Base-by-base conservation (phyloP, 2,797 vertebrate species). In the Chrosomus eos region DNA sequence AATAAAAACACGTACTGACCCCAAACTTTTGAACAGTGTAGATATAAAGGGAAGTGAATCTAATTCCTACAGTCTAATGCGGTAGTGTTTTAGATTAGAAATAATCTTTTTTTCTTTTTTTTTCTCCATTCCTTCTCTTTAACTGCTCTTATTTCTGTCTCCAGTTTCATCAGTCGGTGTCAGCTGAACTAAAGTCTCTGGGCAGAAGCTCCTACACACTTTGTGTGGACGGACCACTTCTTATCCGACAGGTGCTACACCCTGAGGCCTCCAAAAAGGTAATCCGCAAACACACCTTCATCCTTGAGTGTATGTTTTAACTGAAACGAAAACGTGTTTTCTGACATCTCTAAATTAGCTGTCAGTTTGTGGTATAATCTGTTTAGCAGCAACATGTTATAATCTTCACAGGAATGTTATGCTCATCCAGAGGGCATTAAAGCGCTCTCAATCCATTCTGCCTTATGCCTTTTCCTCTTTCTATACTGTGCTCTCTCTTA, bases 241-340 rank as follows among this genome's bases (percentile, higher is more conserved):
- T 99, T 89, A 92, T 99, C 84, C 95, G 97, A 84, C 98, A 99
- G 91, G 97, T 95, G 71, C 95, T 99, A 82, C 98, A 99, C 88
- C 97, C 98, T 0, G 97, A 99, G 90, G 96, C 97, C 48, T 98
- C 97, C 88, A 98, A 97, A 92, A 99, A 99, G 97, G 97, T 99
- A 64, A 51, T 64, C 6, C 6, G 7, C 11, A 55, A 55, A n/a
- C 7, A 16, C 5, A 0, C 21, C 13, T 7, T 76, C 36, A 43
- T 62, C 1, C 58, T 75, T 58, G 33, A 55, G 21, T 75, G n/a
- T 60, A 62, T 62, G 1, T 53, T 40, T 38, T 43, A 40, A 38
- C 53, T 18, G 36, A n/a, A 60, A 78, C 3, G 4, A 2, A 26
- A 60, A 62, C 13, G 2, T 78, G 19, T 53, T 2, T 45, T 82